Base-by-base conservation (phyloP, 2,888 invertebrate species). In the Sinodicranocentrus sp. region DNA sequence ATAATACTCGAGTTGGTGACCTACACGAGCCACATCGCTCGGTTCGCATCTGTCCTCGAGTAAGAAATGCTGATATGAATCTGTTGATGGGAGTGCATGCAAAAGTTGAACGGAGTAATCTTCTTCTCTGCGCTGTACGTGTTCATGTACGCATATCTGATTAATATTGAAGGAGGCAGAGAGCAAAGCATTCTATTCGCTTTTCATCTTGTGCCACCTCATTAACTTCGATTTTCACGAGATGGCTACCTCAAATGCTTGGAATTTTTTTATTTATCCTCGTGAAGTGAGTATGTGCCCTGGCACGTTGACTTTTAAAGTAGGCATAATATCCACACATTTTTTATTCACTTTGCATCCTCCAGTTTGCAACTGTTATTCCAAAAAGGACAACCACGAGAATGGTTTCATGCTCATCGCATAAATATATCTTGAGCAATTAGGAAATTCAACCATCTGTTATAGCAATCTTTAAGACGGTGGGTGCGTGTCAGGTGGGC, bases 321-420 rank as follows among this genome's bases (percentile, higher is more conserved):
- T 10, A 33, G 3, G 33, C 33, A 33, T 33, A 10, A 33, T 33
- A n/a, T n/a, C n/a, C n/a, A n/a, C n/a, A n/a, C 33, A 33, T 33
- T 33, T 33, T 33, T 33, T 33, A n/a, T n/a, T n/a, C n/a, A n/a
- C 33, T 10, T 33, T 33, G 33, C 5, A 33, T 3, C 21, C 52
- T 75, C 68, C 82, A 82, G 82, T 82, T 82, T 39, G 75, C 82
- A 82, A 82, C 82, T 82, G 82, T 75, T 75, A 82, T 82, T 75
- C 57, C 28, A 44, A 59, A 13, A 13, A 21, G 54, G 10, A 19
- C 19, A 54, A 54, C n/a, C 26, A 43, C 26, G 15, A 59, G 67
- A 39, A 39, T 39, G 6, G 6, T 39, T 39, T 39, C 13, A 13
- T 8, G 39, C 48, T 17, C 48, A 48, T n/a, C 5, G 33, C 3